A percentile compares a stretch with the other conserved stretches of the same genome.
phyloP scores from a whole-genome alignment of 2,797 vertebrate genomes.

The Phoeniculus purpureus region DNA sequence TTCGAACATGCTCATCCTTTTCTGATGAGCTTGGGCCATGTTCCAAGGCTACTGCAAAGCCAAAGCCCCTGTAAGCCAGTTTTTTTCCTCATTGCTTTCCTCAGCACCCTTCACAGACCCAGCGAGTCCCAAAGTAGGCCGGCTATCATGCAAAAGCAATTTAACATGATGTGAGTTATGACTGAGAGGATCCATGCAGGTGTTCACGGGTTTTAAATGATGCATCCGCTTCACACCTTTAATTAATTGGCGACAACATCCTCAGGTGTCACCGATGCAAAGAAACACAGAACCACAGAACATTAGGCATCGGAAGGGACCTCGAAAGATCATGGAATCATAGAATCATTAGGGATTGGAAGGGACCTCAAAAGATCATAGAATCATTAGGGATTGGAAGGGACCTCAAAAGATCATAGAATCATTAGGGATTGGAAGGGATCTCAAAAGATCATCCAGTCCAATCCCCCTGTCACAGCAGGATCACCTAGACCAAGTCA shows the following conservation, averaged over 20 bases:
- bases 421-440: too few relatives aligned
- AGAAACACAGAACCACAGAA: neutral
- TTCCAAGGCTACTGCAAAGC: constrained; percentile 2
- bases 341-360: too few relatives aligned
- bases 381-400: too few relatives aligned
- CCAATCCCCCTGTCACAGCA: too few relatives aligned
- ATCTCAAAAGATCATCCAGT: too few relatives aligned
- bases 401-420: too few relatives aligned
- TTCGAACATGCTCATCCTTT: neutral
- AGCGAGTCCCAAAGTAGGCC: neutral
- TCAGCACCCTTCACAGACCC: neutral
- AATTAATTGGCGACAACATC: constrained; percentile 42
- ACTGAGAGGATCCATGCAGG: constrained; percentile 14
- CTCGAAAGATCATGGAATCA: too few relatives aligned
- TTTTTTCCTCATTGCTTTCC: neutral
- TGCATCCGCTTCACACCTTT: neutral
- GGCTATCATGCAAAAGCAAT: constrained; percentile 38
- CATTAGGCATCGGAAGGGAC: too few relatives aligned
- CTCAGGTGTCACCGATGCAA: neutral
- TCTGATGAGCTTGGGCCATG: neutral
- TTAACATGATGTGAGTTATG: constrained; percentile 33
- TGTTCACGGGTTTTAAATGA: constrained; percentile 49
- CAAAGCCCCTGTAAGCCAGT: neutral
- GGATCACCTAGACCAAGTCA: too few relatives aligned
- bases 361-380: too few relatives aligned